A percentile compares a stretch with the other conserved stretches of the same genome.
Conservation (phyloP, 2,113 vertebrate species). For the Stegastes partitus region DNA sequence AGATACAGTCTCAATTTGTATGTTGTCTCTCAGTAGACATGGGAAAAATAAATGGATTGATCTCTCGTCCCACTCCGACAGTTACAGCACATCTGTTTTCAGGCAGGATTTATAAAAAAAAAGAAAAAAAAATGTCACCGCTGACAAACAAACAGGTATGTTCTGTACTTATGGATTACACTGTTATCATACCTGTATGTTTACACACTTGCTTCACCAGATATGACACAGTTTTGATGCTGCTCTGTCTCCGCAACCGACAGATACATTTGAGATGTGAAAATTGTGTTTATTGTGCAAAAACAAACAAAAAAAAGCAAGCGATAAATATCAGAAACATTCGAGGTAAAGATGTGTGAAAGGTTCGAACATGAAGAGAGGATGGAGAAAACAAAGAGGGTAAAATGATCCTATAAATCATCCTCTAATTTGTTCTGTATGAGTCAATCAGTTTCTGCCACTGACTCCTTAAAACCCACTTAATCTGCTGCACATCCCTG, state of each 20-base stretch:
- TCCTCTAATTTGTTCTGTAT: constrained; percentile 65
- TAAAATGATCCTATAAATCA: constrained; percentile 82
- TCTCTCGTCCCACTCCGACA: constrained; percentile 72
- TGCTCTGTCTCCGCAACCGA: background rate
- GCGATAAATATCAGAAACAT: background rate
- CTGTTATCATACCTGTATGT: constrained; percentile 30
- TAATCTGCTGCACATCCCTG: constrained; percentile 40
- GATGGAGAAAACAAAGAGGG: constrained; percentile 10
- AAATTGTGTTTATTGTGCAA: background rate
- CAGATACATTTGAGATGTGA: background rate
- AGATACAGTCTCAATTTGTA: constrained; percentile 89
- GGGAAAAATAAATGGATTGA: constrained; percentile 84
- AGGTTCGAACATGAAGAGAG: constrained; percentile 2
- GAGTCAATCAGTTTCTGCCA: constrained; percentile 8
- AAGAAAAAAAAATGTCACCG: constrained; percentile 58
- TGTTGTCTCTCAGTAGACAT: constrained; percentile 83
- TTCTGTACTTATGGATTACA: constrained; percentile 41
- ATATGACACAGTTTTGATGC: constrained; percentile 8
- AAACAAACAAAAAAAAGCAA: background rate
- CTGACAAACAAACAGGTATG: constrained; percentile 66
- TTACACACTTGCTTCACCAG: constrained; percentile 6
- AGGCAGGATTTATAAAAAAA: constrained; percentile 65
- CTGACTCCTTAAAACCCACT: background rate
- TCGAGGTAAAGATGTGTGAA: background rate
- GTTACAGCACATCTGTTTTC: constrained; percentile 78